These are phyloP conservation scores for Notocelia uddmanniana DNA, from an alignment of 2,888 invertebrate species.

Conservation along the genomic window DNA sequence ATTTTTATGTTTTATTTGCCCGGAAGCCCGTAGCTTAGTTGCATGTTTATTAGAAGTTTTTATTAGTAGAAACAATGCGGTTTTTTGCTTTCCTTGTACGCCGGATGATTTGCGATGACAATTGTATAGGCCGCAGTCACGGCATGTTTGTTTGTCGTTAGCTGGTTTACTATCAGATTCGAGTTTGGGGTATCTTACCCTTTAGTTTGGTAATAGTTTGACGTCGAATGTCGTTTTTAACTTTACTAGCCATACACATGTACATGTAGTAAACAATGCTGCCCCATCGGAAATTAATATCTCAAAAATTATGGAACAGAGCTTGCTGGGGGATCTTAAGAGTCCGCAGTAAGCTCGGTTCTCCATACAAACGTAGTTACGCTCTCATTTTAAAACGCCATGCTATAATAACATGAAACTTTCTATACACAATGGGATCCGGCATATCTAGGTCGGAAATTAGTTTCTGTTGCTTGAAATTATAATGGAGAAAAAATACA, in stretches of 20 bases:
- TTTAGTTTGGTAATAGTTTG: neutral
- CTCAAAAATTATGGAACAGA: no score
- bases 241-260: neutral
- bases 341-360: no score
- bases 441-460: no score
- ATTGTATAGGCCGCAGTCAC: constrained; percentile 71
- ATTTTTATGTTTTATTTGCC: constrained; percentile 86
- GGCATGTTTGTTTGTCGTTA: constrained; percentile 69
- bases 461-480: no score
- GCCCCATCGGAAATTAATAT: no score
- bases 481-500: no score
- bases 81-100: constrained; percentile 60
- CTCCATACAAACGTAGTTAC: no score
- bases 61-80: constrained; percentile 83
- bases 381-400: no score
- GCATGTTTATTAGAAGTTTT: constrained; percentile 86
- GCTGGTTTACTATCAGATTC: constrained; percentile 49
- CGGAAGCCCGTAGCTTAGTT: constrained; percentile 85
- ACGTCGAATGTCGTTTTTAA: neutral
- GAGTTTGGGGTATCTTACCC: constrained; percentile 1
- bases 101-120: constrained; percentile 74
- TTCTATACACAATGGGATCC: no score
- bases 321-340: no score
- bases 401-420: no score
- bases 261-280: no score